These are phyloP conservation scores for Drosophila nigrodunni DNA, from an alignment of 1,140 invertebrate genomes.

Conservation along the genomic window DNA sequence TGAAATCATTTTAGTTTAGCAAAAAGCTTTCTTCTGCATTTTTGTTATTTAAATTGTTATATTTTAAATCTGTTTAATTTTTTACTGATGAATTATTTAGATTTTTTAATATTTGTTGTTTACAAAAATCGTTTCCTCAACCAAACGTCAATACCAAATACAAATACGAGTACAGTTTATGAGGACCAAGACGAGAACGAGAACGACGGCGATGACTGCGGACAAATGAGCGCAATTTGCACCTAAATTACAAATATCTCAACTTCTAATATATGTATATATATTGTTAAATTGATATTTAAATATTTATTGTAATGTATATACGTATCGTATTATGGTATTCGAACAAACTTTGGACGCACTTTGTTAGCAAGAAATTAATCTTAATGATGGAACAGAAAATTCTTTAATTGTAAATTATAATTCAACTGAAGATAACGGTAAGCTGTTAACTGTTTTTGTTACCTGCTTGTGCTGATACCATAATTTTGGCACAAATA, in stretches of 20 bases:
- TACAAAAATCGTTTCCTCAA: conserved; percentile 82
- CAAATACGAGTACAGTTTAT: conserved; percentile 44
- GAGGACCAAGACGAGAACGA: conserved; percentile 30
- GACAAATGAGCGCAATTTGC: conserved; percentile 54
- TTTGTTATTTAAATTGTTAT: conserved; percentile 21
- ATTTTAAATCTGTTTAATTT: conserved; percentile 6
- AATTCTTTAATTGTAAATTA: conserved; percentile 34
- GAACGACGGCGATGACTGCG: conserved; percentile 37
- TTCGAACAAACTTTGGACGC: conserved; percentile 50
- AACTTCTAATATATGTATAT: conserved; percentile 24
- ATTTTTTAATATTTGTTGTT: conserved; percentile 17
- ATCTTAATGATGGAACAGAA: conserved; percentile 41
- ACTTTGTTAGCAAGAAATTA: conserved; percentile 52
- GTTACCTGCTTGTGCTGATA: conserved; percentile 88
- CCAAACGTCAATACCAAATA: conserved; percentile 71
- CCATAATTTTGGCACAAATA: conserved; percentile 93
- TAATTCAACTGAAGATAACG: conserved; percentile 23
- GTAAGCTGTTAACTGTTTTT: conserved; percentile 32
- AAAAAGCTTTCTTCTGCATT: conserved; percentile 58
- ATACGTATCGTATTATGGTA: conserved; percentile 21
- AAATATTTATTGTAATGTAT: conserved; percentile 7
- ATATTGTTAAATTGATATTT: conserved; percentile 7
- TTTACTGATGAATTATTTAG: conserved; percentile 1
- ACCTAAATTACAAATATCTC: conserved; percentile 28
- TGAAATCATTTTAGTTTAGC: conserved; percentile 47